Percentiles rank a stretch among this genome's conserved stretches.
phyloP scores from a whole-genome alignment of 2,113 vertebrate genomes.

The Daboia siamensis region DNA sequence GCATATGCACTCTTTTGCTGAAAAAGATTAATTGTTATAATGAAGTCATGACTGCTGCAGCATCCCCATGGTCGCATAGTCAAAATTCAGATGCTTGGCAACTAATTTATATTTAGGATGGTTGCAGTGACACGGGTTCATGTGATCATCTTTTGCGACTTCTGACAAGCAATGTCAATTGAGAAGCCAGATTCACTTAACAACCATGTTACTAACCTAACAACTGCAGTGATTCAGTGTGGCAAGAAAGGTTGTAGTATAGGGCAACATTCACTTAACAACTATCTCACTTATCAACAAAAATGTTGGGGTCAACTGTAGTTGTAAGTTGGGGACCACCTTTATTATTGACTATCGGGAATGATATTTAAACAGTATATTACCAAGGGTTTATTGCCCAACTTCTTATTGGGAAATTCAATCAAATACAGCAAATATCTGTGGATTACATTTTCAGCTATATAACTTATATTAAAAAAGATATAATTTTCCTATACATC shows the following conservation, averaged over 20 bases:
- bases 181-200: background rate
- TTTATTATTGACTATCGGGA: background rate
- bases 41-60: background rate
- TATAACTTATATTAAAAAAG: conserved; percentile 6
- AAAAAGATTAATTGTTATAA: background rate
- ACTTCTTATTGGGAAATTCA: background rate
- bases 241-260: background rate
- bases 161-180: background rate
- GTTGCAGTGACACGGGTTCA: no score
- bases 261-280: background rate
- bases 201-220: background rate
- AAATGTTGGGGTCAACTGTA: background rate
- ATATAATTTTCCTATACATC: background rate
- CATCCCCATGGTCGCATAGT: background rate
- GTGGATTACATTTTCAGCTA: background rate
- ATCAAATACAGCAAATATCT: background rate
- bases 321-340: background rate
- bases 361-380: background rate
- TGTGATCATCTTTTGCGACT: no score
- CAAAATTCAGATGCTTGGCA: no score
- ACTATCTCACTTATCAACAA: background rate
- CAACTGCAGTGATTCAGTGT: background rate
- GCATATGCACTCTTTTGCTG: background rate
- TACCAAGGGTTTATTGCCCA: background rate
- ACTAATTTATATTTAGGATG: no score